Evolutionary conservation across 2,113 vertebrate genomes (phyloP).

Genomic region (Peucedramus taeniatus): DNA sequence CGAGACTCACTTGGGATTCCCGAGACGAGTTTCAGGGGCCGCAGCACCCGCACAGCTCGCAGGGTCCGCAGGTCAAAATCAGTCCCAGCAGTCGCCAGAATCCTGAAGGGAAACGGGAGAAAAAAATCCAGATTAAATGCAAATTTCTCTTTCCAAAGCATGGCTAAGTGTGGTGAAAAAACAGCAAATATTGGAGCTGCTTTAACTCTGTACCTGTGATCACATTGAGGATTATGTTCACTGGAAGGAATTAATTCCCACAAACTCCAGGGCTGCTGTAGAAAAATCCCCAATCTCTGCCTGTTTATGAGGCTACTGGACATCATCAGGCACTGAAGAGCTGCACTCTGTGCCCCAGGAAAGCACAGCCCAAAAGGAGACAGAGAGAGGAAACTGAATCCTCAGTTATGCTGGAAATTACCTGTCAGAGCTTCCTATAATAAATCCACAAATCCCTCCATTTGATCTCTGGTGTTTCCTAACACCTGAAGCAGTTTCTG

Average conservation of each 20-base stretch:
- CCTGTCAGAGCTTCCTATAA: background rate
- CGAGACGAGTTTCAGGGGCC: slow-evolving; percentile 93
- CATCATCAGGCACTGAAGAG: background rate
- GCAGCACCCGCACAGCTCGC: slow-evolving; percentile 89
- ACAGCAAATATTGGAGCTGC: background rate
- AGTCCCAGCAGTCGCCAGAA: slow-evolving; percentile 89
- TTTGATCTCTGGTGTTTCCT: background rate
- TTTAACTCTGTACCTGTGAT: background rate
- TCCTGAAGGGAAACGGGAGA: slow-evolving; percentile 70
- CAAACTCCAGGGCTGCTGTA: background rate
- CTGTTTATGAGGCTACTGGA: background rate
- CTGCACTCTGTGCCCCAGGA: background rate
- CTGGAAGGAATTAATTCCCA: background rate
- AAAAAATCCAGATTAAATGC: background rate
- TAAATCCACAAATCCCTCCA: background rate
- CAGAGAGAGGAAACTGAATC: background rate
- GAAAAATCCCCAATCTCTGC: background rate
- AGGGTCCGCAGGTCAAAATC: slow-evolving; percentile 94
- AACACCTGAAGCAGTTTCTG: background rate
- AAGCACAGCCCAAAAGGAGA: background rate
- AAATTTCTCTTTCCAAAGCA: background rate
- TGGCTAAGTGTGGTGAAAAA: background rate
- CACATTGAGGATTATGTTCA: rapidly evolving
- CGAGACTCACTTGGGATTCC: slow-evolving; percentile 92
- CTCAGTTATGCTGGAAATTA: background rate